A percentile compares a stretch with the other conserved stretches of the same genome.
Conservation (phyloP, 37 sponge, comb jelly and placozoan species). For the Eunapius fragilis region DNA sequence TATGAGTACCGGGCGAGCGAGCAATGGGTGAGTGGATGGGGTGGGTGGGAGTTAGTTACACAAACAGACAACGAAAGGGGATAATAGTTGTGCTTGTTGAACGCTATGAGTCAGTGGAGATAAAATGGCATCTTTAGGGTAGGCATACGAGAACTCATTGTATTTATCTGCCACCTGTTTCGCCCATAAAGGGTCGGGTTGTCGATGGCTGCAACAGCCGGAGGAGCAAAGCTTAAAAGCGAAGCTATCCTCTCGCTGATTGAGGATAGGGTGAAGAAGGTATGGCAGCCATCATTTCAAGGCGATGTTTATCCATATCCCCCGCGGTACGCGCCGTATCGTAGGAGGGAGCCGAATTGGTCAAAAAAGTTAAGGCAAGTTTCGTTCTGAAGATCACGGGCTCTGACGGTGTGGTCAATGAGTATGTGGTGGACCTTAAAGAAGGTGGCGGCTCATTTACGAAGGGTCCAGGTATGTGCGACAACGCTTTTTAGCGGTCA, state of each 20-base stretch:
- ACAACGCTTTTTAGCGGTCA: not conserved
- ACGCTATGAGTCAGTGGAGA: too few species aligned
- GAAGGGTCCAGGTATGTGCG: slow-evolving; percentile 58
- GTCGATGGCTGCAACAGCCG: slow-evolving; percentile 1
- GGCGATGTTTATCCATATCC: too few species aligned
- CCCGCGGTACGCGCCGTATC: too few species aligned
- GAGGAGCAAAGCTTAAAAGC: slow-evolving; percentile 15
- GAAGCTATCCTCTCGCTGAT: slow-evolving; percentile 51
- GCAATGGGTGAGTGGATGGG: slow-evolving; percentile 9
- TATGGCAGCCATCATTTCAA: not conserved
- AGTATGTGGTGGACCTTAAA: slow-evolving; percentile 87
- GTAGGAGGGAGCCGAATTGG: slow-evolving; percentile 76
- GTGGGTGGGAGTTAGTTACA: too few species aligned
- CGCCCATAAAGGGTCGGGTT: not conserved
- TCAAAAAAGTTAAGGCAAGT: slow-evolving; percentile 88
- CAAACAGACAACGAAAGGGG: too few species aligned
- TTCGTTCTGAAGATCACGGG: slow-evolving; percentile 80
- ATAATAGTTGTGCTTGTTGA: too few species aligned
- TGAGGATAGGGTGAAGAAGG: slow-evolving; percentile 38
- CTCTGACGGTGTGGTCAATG: slow-evolving; percentile 31
- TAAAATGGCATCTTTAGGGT: too few species aligned
- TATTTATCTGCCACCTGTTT: not conserved
- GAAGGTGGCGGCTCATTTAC: slow-evolving; percentile 73
- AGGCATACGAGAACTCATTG: too few species aligned
- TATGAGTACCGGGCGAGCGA: not conserved